These are phyloP conservation scores for Choloepus didactylus DNA, from an alignment of 2,797 vertebrate genomes.

Conservation along the genomic window DNA sequence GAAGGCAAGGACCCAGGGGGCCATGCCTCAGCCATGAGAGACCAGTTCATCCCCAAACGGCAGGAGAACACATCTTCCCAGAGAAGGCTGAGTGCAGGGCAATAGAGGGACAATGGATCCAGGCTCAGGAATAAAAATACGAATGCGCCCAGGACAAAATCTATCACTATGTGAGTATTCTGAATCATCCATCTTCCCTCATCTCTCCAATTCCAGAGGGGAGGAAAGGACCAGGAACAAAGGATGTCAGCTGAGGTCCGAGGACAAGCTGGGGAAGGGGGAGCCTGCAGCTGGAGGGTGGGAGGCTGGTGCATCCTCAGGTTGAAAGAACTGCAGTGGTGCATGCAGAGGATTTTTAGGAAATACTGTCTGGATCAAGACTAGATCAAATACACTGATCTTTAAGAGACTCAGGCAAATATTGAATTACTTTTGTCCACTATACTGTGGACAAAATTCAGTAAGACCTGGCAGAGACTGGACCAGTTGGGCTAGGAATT, in stretches of 20 bases:
- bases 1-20: background rate
- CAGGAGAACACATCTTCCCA: too few relatives aligned
- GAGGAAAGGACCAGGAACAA: too few relatives aligned
- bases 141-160: background rate
- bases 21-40: rapidly evolving
- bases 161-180: rapidly evolving
- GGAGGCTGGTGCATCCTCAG: rapidly evolving
- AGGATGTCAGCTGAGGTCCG: background rate
- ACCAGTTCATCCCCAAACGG: background rate
- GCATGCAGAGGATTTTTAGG: background rate
- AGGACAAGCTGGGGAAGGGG: rapidly evolving
- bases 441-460: background rate
- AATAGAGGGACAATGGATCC: rapidly evolving
- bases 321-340: too few relatives aligned
- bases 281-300: background rate
- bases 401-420: background rate
- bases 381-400: rapidly evolving
- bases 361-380: background rate
- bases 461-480: rapidly evolving
- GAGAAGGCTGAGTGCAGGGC: background rate
- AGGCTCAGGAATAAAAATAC: background rate
- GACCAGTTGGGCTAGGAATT: rapidly evolving
- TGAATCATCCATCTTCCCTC: background rate
- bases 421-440: background rate
- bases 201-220: rapidly evolving